Evolutionary conservation across 2,888 invertebrate species (phyloP).

Genomic region (Spilosoma lubricipeda): DNA sequence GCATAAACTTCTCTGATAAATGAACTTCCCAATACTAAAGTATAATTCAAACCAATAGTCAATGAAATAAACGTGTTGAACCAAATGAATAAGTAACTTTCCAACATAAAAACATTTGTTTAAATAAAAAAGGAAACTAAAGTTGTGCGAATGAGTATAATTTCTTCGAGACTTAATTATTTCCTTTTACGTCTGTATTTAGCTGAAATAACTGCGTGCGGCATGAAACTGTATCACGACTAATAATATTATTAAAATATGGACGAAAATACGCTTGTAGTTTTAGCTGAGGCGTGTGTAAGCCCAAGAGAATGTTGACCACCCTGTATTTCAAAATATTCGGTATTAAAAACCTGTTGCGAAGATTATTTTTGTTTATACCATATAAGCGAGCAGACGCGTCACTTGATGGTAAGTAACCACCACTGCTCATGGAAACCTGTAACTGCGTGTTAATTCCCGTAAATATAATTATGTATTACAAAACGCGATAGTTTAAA

Average conservation of each 20-base stretch:
- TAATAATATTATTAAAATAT: constrained; percentile 5
- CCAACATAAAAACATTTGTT: too few species aligned
- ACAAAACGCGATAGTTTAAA: too few species aligned
- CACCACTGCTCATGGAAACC: too few species aligned
- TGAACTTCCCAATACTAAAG: background rate
- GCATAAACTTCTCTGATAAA: too few species aligned
- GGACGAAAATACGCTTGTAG: background rate
- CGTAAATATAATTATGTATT: too few species aligned
- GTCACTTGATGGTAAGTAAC: too few species aligned
- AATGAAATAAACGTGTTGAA: too few species aligned
- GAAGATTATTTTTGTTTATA: background rate
- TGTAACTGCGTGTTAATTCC: too few species aligned
- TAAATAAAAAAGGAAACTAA: background rate
- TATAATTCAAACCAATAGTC: background rate
- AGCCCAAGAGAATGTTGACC: constrained; percentile 3
- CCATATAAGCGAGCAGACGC: too few species aligned
- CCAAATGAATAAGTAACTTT: too few species aligned
- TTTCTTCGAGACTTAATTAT: constrained; percentile 29
- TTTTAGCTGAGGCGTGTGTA: background rate
- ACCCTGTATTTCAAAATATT: background rate
- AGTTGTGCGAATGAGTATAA: constrained; percentile 33
- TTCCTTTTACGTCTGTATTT: constrained; percentile 44
- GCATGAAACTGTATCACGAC: constrained; percentile 12
- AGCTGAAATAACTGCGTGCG: constrained; percentile 39
- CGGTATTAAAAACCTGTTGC: background rate